These are phyloP conservation scores for Pomatorhinus ruficollis DNA, from an alignment of 2,113 vertebrate species.

Conservation along the genomic window DNA sequence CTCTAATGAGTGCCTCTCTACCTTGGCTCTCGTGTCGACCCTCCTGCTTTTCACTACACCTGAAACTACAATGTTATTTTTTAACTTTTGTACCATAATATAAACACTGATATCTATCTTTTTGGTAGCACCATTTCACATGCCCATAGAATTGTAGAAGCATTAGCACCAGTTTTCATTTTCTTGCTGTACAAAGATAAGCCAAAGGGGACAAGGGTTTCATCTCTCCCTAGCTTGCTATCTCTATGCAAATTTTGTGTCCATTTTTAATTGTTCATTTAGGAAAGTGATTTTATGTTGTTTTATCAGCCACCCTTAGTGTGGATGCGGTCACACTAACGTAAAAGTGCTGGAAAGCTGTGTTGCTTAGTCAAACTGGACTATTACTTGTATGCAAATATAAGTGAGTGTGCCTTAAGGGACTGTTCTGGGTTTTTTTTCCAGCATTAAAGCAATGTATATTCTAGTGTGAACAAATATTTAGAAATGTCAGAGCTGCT, in stretches of 20 bases:
- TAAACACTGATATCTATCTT: background rate
- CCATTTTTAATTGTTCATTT: constrained; percentile 64
- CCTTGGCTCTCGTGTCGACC: background rate
- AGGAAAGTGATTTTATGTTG: constrained; percentile 45
- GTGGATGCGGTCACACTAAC: background rate
- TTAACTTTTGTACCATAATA: background rate
- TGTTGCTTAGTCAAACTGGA: constrained; percentile 3
- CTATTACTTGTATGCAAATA: constrained; percentile 39
- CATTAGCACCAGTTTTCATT: constrained; percentile 34
- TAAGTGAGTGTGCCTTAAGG: constrained; percentile 29
- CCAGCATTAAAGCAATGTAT: constrained; percentile 16
- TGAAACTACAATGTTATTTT: background rate
- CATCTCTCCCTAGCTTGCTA: constrained; percentile 54
- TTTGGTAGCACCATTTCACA: background rate
- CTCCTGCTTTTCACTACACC: background rate
- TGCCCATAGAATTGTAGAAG: background rate
- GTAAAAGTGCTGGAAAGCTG: background rate
- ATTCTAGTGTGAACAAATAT: constrained; percentile 11
- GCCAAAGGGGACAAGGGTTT: constrained; percentile 24
- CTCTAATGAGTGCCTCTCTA: background rate
- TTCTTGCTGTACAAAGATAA: constrained; percentile 33
- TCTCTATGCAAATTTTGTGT: constrained; percentile 60
- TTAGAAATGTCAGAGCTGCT: constrained; percentile 26
- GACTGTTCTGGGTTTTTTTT: background rate
- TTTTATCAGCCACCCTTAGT: constrained; percentile 29